Conservation (phyloP, 1,140 invertebrate species). For the Lineus longissimus region DNA sequence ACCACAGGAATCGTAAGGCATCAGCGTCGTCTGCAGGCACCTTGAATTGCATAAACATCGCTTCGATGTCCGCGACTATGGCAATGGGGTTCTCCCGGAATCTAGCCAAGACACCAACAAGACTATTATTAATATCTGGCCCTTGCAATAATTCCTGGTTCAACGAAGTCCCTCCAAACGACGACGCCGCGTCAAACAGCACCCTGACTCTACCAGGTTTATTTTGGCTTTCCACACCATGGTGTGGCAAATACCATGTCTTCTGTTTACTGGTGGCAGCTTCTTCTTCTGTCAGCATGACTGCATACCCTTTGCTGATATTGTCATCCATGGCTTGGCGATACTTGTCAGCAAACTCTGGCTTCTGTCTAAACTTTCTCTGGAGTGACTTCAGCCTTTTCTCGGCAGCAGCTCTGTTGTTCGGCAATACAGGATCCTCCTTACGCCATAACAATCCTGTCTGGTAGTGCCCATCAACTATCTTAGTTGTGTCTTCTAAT, state of each 20-base stretch:
- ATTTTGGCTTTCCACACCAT: conserved; percentile 19
- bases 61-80: conserved; percentile 21
- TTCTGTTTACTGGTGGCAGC: background rate
- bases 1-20: conserved; percentile 22
- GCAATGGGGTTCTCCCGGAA: conserved; percentile 27
- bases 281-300: background rate
- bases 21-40: conserved; percentile 17
- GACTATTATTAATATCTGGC: conserved; percentile 45
- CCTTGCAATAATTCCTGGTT: conserved; percentile 31
- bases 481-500: background rate
- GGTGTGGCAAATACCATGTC: conserved; percentile 26
- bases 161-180: conserved; percentile 27
- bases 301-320: background rate
- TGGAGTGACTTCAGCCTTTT: background rate
- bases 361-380: background rate
- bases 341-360: background rate
- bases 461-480: background rate
- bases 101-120: conserved; percentile 26
- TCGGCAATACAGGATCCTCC: background rate
- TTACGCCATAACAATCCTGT: background rate
- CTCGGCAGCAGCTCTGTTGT: background rate
- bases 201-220: conserved; percentile 24
- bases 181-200: conserved; percentile 26
- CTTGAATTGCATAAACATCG: conserved; percentile 26
- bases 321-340: background rate